phyloP scores from a whole-genome alignment of 2,113 vertebrate species.

The Stomatorhinus ivindoensis region DNA sequence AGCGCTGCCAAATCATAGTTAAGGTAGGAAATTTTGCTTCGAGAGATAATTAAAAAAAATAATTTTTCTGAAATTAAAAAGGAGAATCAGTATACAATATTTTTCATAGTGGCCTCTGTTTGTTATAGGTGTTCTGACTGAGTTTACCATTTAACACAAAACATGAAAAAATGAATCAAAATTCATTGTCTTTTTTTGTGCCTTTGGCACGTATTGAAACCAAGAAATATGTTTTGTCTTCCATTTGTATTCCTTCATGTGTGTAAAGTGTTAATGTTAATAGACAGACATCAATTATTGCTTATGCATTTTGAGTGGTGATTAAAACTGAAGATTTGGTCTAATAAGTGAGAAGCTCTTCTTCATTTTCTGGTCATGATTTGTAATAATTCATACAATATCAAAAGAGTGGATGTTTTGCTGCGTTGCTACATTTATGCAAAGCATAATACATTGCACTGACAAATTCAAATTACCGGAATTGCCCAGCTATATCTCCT shows the following conservation, averaged over 20 bases:
- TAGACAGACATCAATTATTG: not conserved
- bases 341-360: slow-evolving; percentile 5
- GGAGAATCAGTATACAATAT: not conserved
- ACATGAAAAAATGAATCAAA: not conserved
- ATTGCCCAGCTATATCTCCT: slow-evolving; percentile 50
- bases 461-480: slow-evolving; percentile 55
- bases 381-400: slow-evolving; percentile 54
- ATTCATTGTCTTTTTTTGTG: not conserved
- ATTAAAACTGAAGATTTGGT: not conserved
- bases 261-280: not conserved
- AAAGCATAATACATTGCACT: slow-evolving; percentile 48
- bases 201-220: not conserved
- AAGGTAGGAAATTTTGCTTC: not conserved
- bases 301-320: not conserved
- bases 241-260: not conserved
- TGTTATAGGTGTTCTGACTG: not conserved
- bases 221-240: not conserved
- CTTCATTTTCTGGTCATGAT: slow-evolving; percentile 35
- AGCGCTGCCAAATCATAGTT: not conserved
- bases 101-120: not conserved
- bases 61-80: not conserved
- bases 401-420: slow-evolving; percentile 55
- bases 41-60: not conserved
- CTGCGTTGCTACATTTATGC: slow-evolving; percentile 59
- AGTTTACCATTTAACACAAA: not conserved